Evolutionary conservation across 2,113 vertebrate species (phyloP).

Genomic region (Cyanoramphus novaezelandiae): DNA sequence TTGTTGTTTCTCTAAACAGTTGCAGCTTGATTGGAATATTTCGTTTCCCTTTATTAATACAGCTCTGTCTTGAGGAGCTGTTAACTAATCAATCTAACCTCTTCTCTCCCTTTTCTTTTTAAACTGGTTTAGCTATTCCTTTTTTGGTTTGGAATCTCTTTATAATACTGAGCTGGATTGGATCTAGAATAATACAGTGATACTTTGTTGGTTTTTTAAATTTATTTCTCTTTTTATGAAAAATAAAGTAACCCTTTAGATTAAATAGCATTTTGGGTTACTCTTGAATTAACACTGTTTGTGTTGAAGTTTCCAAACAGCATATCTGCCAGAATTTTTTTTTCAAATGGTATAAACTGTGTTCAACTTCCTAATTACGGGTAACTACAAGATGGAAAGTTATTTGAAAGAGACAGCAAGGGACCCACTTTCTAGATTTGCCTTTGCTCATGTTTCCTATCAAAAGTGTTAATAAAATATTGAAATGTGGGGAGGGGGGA

Average conservation of each 20-base stretch:
- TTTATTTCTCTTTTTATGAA: not conserved
- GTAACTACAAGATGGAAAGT: conserved; percentile 1
- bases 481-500: conserved; percentile 40
- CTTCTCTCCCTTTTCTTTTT: conserved; percentile 62
- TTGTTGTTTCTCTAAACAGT: conserved; percentile 79
- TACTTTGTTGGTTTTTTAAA: not conserved
- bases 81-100: conserved; percentile 70
- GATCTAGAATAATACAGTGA: not conserved
- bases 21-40: conserved; percentile 75
- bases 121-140: conserved; percentile 34
- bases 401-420: conserved; percentile 61
- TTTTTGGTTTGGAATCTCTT: not conserved
- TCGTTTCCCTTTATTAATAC: conserved; percentile 68
- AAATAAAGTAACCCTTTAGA: conserved; percentile 25
- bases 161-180: conserved; percentile 21
- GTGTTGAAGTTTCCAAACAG: not conserved
- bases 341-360: not conserved
- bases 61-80: conserved; percentile 70
- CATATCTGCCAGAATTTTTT: not conserved
- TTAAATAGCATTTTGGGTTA: conserved; percentile 25
- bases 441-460: conserved; percentile 82
- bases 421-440: conserved; percentile 85
- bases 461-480: conserved; percentile 55
- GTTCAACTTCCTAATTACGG: not conserved
- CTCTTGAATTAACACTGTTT: not conserved